phyloP scores from a whole-genome alignment of 37 sponge, comb jelly and placozoan species.

The Halichondria panicea region DNA sequence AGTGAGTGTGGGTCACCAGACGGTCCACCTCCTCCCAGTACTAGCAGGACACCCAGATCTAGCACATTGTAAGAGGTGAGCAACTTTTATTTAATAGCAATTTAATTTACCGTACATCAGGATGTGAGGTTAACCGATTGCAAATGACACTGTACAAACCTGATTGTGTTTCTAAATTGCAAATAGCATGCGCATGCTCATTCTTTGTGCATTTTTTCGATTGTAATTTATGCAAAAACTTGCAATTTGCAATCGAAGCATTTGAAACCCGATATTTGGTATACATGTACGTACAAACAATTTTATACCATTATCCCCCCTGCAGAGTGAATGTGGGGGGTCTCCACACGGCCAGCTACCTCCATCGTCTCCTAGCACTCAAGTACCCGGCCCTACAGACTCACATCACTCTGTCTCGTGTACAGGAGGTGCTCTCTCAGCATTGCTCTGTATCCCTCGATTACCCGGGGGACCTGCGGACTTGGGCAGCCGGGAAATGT shows the following conservation, averaged over 20 bases:
- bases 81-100: too few species aligned
- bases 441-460: constrained; percentile 75
- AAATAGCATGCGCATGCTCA: too few species aligned
- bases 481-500: constrained; percentile 45
- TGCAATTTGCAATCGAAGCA: too few species aligned
- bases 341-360: constrained; percentile 54
- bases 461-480: constrained; percentile 68
- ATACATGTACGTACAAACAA: not conserved
- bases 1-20: constrained; percentile 75
- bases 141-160: too few species aligned
- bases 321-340: constrained; percentile 88
- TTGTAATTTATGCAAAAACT: too few species aligned
- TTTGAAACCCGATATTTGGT: too few species aligned
- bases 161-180: too few species aligned
- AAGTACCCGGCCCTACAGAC: constrained; percentile 61
- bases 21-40: constrained; percentile 86
- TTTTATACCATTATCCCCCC: not conserved
- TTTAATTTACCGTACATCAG: too few species aligned
- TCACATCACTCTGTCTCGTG: constrained; percentile 63
- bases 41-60: constrained; percentile 71
- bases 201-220: too few species aligned
- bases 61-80: constrained; percentile 68
- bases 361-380: constrained; percentile 87
- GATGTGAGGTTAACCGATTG: too few species aligned
- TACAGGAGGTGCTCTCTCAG: constrained; percentile 71